Conservation (phyloP, 2,113 vertebrate genomes). For the Barbus barbus region DNA sequence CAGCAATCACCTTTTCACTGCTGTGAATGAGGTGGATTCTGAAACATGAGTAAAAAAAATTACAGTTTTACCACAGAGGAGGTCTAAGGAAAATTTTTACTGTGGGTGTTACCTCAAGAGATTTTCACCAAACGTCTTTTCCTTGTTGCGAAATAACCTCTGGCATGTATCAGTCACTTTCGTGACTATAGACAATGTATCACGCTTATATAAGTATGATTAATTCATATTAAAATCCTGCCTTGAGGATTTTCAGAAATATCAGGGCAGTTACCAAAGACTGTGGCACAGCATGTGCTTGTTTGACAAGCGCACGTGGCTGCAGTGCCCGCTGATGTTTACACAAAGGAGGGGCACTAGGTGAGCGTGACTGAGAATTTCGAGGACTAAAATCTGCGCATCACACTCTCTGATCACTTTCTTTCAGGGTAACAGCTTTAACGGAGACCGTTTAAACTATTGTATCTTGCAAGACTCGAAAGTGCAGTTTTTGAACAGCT, state of each 20-base stretch:
- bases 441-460: neutral
- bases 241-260: neutral
- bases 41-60: neutral
- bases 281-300: neutral
- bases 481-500: neutral
- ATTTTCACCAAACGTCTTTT: neutral
- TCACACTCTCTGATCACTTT: neutral
- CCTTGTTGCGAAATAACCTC: neutral
- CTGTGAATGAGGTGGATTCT: neutral
- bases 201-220: neutral
- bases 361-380: constrained; percentile 6
- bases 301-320: constrained; percentile 3
- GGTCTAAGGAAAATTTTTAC: neutral
- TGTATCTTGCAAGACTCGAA: constrained; percentile 3
- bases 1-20: neutral
- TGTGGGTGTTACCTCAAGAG: neutral
- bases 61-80: neutral
- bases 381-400: neutral
- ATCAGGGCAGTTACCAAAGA: neutral
- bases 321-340: neutral
- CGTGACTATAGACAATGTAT: neutral
- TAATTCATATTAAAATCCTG: neutral
- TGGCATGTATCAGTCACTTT: neutral
- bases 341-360: neutral
- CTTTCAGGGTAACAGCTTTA: neutral